Evolutionary conservation across 1,140 invertebrate species (phyloP), one percentile per base, ranked within the genome.

Genomic region (Centruroides sculpturatus): DNA sequence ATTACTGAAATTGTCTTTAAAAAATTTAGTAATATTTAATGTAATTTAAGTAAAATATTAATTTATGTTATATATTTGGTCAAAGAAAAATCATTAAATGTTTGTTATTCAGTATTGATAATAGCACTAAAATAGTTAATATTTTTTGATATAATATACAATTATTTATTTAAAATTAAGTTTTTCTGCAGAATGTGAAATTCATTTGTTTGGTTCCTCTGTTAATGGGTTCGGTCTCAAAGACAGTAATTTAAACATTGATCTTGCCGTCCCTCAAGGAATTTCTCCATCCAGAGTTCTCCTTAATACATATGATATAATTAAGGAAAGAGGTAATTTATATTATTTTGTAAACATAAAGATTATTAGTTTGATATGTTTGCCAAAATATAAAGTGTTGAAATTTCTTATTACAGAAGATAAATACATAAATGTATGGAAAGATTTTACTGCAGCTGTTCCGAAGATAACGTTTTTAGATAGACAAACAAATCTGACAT

Each of bases 151-250:
- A 23, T 23, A 23, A 23, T 23, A 23, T 23, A 1, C 23, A 23
- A 23, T 23, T 23, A 23, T 23, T 23, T 41, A 41, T 8, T 41
- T 41, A 41, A 8, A 41, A 41, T 41, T 6, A 41, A 41, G 5
- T 41, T 41, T 41, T 6, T 41, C 5, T 41, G 5, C 8, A 41
- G 41, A 41, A 6, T 41, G 41, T 41, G 41, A 41, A 41, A 5
- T 41, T 41, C 41, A 41, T 41, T 41, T 41, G 41, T 53, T 63
- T 59, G 81, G 81, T 3, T 83, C 81, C 4, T 80, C 80, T 2
- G 72, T 71, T 60, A 82, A 81, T 74, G 81, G 81, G 5, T 82
- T 82, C 75, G 81, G 79, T 5, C 76, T 81, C 62, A 68, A 70
- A 47, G 66, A 72, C 35, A 80, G 79, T 66, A 81, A 83, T 70